phyloP scores from a whole-genome alignment of 2,888 invertebrate species.

The Nemotelus pantherinus region DNA sequence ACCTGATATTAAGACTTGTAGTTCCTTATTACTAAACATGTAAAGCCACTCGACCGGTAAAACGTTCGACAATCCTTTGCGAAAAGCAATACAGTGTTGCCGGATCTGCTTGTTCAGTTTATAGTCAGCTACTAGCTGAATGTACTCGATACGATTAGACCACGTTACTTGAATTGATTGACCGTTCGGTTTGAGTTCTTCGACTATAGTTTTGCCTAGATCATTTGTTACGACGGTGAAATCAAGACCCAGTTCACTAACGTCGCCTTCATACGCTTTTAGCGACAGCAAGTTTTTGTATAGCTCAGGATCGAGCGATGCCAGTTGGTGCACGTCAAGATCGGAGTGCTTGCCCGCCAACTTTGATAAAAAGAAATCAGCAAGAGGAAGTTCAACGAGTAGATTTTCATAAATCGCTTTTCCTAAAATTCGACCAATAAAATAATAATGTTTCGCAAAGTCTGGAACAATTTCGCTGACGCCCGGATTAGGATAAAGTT shows the following conservation, averaged over 20 bases:
- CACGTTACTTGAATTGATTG: constrained; percentile 89
- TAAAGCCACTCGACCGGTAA: constrained; percentile 92
- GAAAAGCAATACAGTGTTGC: constrained; percentile 87
- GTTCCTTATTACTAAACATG: constrained; percentile 92
- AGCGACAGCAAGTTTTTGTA: constrained; percentile 90
- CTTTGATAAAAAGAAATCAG: constrained; percentile 94
- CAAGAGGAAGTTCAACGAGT: constrained; percentile 92
- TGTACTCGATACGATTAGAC: constrained; percentile 94
- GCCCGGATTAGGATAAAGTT: constrained; percentile 95
- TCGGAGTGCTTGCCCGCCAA: constrained; percentile 78
- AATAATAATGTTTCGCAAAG: constrained; percentile 90
- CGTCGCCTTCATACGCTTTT: constrained; percentile 85
- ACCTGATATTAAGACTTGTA: constrained; percentile 96
- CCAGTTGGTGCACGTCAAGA: constrained; percentile 89
- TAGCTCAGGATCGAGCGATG: constrained; percentile 86
- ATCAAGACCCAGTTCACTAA: constrained; percentile 88
- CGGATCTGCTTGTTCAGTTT: constrained; percentile 92
- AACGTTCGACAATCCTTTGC: constrained; percentile 89
- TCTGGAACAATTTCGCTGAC: constrained; percentile 87
- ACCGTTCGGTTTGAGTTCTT: constrained; percentile 92
- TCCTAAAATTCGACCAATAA: constrained; percentile 92
- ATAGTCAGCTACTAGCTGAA: constrained; percentile 95
- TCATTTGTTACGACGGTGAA: constrained; percentile 92
- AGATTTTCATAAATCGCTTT: constrained; percentile 97
- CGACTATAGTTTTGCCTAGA: constrained; percentile 87